phyloP scores from a whole-genome alignment of 2,888 invertebrate genomes.

The Tinea trinotella region DNA sequence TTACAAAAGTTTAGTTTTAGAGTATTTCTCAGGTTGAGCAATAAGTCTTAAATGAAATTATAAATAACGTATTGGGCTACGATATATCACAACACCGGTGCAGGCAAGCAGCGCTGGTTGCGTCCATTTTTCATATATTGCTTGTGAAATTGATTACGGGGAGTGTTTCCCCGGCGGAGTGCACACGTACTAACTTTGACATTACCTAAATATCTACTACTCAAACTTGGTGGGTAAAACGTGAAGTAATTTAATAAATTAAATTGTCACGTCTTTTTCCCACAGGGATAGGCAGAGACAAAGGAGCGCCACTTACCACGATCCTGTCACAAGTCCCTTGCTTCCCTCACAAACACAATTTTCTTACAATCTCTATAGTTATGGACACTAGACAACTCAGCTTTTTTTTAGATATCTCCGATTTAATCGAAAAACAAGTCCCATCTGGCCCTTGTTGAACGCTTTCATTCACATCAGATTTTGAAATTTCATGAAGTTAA shows the following conservation, averaged over 20 bases:
- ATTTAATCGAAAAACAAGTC: too few relatives aligned
- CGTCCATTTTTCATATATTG: slow-evolving; percentile 49
- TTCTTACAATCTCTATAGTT: too few relatives aligned
- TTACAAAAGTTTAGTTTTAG: neutral
- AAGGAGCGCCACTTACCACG: too few relatives aligned
- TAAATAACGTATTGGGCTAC: slow-evolving; percentile 40
- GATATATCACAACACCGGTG: slow-evolving; percentile 39
- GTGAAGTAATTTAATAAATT: too few relatives aligned
- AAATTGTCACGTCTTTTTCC: too few relatives aligned
- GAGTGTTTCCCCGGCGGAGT: slow-evolving; percentile 12
- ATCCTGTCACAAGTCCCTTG: too few relatives aligned
- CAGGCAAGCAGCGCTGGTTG: slow-evolving; percentile 27
- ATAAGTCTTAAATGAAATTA: slow-evolving; percentile 41
- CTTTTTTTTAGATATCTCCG: too few relatives aligned
- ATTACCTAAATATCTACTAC: slow-evolving; percentile 4
- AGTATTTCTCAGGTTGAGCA: slow-evolving; percentile 33
- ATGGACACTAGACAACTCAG: too few relatives aligned
- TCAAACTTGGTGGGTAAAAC: neutral
- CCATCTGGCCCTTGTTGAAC: too few relatives aligned
- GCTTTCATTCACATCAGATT: too few relatives aligned
- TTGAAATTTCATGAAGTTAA: too few relatives aligned
- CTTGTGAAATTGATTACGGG: slow-evolving; percentile 42
- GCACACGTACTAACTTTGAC: slow-evolving; percentile 17
- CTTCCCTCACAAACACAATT: neutral
- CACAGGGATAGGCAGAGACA: too few relatives aligned